Percentiles rank a stretch among this genome's conserved stretches.
Conservation (phyloP, 2,113 vertebrate genomes). For the Vombatus ursinus region DNA sequence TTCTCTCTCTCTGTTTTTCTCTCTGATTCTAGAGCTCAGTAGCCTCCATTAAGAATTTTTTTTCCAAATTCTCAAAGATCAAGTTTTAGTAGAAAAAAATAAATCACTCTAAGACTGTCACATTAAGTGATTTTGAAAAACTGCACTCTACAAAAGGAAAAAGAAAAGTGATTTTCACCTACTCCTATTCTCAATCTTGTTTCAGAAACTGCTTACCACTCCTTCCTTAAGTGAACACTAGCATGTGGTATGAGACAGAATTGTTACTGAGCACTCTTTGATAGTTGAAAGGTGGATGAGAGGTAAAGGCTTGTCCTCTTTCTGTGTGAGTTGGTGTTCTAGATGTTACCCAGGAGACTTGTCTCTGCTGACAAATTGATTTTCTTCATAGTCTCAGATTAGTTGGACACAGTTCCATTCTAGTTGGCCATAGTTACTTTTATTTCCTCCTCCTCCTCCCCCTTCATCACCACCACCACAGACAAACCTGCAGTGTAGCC, state of each 20-base stretch:
- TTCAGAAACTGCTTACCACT: too few species aligned
- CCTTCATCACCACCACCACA: too few species aligned
- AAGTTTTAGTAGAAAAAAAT: too few species aligned
- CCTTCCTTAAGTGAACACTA: not conserved
- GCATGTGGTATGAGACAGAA: not conserved
- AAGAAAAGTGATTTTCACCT: too few species aligned
- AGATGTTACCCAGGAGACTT: not conserved
- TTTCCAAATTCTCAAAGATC: too few species aligned
- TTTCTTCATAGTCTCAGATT: not conserved
- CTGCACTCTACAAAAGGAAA: too few species aligned
- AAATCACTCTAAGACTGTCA: too few species aligned
- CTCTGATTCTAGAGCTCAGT: too few species aligned
- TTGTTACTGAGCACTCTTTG: not conserved
- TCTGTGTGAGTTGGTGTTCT: not conserved
- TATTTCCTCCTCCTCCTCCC: not conserved
- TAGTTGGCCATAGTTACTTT: not conserved
- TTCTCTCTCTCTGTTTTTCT: too few species aligned
- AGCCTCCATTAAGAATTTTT: too few species aligned
- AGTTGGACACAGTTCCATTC: not conserved
- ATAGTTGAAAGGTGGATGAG: not conserved
- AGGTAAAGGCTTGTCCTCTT: not conserved
- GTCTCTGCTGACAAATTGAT: not conserved
- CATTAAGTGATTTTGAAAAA: too few species aligned
- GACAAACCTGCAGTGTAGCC: not conserved
- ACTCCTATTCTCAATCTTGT: too few species aligned